These are phyloP conservation scores for Anthonomus grandis DNA, from an alignment of 1,140 invertebrate species.

Conservation along the genomic window DNA sequence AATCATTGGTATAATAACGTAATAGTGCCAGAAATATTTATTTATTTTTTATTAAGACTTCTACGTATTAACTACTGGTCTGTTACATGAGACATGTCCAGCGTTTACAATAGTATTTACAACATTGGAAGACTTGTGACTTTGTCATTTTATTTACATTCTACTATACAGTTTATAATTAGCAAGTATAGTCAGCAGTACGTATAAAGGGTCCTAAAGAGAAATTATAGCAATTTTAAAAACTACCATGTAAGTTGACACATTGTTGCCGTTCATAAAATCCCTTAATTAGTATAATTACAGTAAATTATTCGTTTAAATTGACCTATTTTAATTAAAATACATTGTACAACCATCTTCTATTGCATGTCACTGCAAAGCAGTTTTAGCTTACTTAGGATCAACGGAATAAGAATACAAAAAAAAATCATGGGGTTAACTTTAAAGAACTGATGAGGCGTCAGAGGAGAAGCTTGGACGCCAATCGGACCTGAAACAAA, in stretches of 20 bases:
- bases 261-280: constrained; percentile 21
- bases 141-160: constrained; percentile 24
- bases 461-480: no score
- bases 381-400: not conserved
- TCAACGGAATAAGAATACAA: not conserved
- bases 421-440: not conserved
- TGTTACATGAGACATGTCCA: no score
- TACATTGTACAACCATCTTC: not conserved
- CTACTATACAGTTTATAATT: not conserved
- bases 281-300: constrained; percentile 1
- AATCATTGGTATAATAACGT: not conserved
- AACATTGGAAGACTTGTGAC: constrained; percentile 31
- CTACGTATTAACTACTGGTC: not conserved
- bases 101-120: not conserved
- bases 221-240: not conserved
- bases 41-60: not conserved
- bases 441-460: not conserved
- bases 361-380: not conserved
- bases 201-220: not conserved
- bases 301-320: not conserved
- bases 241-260: constrained; percentile 18
- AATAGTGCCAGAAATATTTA: not conserved
- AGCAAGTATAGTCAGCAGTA: not conserved
- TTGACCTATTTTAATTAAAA: not conserved
- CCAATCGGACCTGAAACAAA: no score